Base-by-base conservation (phyloP, 1,140 invertebrate species). In the Drosophila nikananu region DNA sequence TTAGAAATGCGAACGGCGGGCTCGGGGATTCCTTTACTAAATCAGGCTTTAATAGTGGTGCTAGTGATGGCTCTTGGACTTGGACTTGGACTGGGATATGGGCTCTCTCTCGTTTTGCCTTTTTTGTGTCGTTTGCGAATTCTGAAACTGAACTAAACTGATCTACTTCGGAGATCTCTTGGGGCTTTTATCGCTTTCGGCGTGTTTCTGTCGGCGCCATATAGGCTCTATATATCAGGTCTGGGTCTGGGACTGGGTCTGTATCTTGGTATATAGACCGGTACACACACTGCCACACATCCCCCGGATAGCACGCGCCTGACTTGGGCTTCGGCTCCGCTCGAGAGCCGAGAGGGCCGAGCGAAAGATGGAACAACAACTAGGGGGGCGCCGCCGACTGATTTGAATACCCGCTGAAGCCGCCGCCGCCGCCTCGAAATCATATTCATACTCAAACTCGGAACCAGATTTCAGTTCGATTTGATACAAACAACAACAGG, bases 81-180 rank as follows among this genome's bases (percentile, higher is more conserved):
- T 32, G 2, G 17, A 9, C 42, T 12, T 30, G 51, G 12, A n/a
- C 27, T 23, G 30, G 57, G 21, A 3, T 1, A 32, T 7, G 52
- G 41, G 19, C 3, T 49, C n/a, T 52, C 17, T 30, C 30, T 5
- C 6, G 1, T 27, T 32, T 0, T n/a, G 13, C 3, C 19, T 49
- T 27, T 37, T 42, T 65, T 32, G 23, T 37, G 39, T 76, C 57
- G 59, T 68, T 80, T 79, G 83, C 78, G 75, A 83, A 77, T 91
- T 91, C 84, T 91, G 66, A 82, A 51, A 87, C 84, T 91, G 66
- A 82, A 51, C 71, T 77, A 90, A 72, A 91, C 89, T 91, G 89
- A 91, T 86, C 91, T 89, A 86, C 79, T 78, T 89, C 58, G 61
- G 63, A 41, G 84, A 82, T 83, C 73, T 86, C 72, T 73, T 80